phyloP scores from a whole-genome alignment of 1,140 invertebrate genomes.

The Drosophila tsacasi region DNA sequence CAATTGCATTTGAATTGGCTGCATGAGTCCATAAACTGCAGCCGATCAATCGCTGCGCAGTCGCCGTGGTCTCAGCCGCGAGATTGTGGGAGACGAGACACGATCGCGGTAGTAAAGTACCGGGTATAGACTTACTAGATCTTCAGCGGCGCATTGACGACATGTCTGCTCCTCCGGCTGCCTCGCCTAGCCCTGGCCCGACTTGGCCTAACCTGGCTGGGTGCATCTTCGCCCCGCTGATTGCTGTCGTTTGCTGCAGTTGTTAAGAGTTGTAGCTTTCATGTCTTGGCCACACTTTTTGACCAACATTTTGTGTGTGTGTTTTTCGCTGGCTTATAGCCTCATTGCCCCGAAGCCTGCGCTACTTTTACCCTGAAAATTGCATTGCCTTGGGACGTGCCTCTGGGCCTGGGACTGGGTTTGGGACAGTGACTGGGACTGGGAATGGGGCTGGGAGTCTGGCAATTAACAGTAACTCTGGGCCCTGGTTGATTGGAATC shows the following conservation, averaged over 20 bases:
- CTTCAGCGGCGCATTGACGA: constrained; percentile 78
- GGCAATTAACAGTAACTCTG: constrained; percentile 78
- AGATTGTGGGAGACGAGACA: constrained; percentile 73
- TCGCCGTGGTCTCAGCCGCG: constrained; percentile 9
- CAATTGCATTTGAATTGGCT: constrained; percentile 85
- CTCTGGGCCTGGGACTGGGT: constrained; percentile 21
- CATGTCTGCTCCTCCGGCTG: constrained; percentile 64
- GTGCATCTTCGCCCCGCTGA: constrained; percentile 56
- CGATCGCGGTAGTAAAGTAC: constrained; percentile 82
- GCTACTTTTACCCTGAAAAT: constrained; percentile 77
- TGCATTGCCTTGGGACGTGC: constrained; percentile 64
- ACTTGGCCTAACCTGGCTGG: constrained; percentile 12
- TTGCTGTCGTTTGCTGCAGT: constrained; percentile 82
- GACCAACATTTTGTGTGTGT: constrained; percentile 79
- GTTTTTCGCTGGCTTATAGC: constrained; percentile 43
- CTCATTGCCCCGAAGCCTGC: constrained; percentile 38
- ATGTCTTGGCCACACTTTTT: constrained; percentile 84
- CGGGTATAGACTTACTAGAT: constrained; percentile 77
- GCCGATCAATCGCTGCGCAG: constrained; percentile 79
- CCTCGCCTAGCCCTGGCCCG: constrained; percentile 11
- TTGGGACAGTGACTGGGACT: neutral
- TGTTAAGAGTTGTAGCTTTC: constrained; percentile 84
- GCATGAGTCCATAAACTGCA: constrained; percentile 85
- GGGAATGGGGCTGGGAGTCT: constrained; percentile 29
- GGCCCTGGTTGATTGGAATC: constrained; percentile 72